Evolutionary conservation across 2,888 invertebrate species (phyloP).

Genomic region (Myopa testacea): DNA sequence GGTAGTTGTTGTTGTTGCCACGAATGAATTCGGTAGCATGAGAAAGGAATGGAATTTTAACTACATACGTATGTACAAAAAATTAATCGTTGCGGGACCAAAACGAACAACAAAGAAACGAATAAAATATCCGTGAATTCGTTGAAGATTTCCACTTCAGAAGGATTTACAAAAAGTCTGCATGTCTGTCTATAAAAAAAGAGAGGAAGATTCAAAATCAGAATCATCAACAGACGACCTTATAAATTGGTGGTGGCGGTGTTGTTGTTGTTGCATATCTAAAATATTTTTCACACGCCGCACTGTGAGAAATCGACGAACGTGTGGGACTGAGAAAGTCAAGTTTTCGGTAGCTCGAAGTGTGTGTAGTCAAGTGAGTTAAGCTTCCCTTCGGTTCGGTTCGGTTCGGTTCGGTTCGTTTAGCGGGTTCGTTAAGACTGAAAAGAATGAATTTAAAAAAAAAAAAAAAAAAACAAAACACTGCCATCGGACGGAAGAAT

Average conservation of each 20-base stretch:
- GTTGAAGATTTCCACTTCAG: constrained; percentile 26
- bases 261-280: constrained; percentile 22
- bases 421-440: neutral
- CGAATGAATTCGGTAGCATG: neutral
- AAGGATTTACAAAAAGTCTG: too few species aligned
- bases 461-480: too few species aligned
- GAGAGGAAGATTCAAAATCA: neutral
- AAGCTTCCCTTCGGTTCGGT: neutral
- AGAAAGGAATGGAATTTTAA: neutral
- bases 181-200: neutral
- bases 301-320: constrained; percentile 43
- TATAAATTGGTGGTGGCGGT: constrained; percentile 10
- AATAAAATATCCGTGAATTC: too few species aligned
- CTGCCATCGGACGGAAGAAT: too few species aligned
- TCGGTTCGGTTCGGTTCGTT: neutral
- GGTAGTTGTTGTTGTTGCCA: neutral
- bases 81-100: neutral
- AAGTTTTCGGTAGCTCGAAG: constrained; percentile 23
- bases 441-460: too few species aligned
- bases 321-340: constrained; percentile 46
- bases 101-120: neutral
- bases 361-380: constrained; percentile 10
- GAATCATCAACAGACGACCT: neutral
- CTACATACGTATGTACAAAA: neutral
- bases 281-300: constrained; percentile 38